Evolutionary conservation across 2,797 vertebrate genomes (phyloP), one percentile per base, ranked within the genome.

Genomic region (Sorex maritimensis): DNA sequence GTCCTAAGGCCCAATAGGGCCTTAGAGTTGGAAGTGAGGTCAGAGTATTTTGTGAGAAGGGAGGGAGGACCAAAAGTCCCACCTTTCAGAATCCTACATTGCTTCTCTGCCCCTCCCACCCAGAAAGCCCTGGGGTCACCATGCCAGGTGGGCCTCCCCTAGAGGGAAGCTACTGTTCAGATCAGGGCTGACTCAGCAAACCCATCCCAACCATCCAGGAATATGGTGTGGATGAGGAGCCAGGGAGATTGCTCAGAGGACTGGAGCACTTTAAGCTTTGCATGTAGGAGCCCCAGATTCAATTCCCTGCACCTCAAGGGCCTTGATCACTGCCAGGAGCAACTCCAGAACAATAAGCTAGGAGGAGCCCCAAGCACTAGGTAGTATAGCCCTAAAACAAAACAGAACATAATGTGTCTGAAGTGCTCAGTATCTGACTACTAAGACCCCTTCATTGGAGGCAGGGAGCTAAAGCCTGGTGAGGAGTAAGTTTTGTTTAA

Each of bases 41-140:
- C 88, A 26, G 5, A 68, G 30, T 78, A 24, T 44, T 87, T 81
- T 90, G n/a, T 78, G 73, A 95, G 17, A 55, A 89, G 26, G n/a
- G 58, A 79, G 74, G 55, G 15, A 78, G 24, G 41, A 55, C 34
- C 65, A 90, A 73, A 10, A 15, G 4, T 68, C 61, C 28, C 67
- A 84, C 90, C 19, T 26, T 81, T 41, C 34, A 74, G 75, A 26
- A 21, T 44, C 52, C 19, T 12, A 61, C 46, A 23, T 44, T 44
- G 41, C 41, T 7, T 7, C 41, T 44, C 34, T 86, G 15, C 19
- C 44, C 24, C 8, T 41, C 23, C 23, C 14, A 77, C 73, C 63
- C 65, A n/a, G 61, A 63, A 90, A 87, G 71, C 63, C 52, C 69
- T 6, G 46, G 68, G 17, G 38, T 67, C 46, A 28, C 69, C 26